Evolutionary conservation across 2,888 invertebrate genomes (phyloP).

Genomic region (Pseudoips prasinana): DNA sequence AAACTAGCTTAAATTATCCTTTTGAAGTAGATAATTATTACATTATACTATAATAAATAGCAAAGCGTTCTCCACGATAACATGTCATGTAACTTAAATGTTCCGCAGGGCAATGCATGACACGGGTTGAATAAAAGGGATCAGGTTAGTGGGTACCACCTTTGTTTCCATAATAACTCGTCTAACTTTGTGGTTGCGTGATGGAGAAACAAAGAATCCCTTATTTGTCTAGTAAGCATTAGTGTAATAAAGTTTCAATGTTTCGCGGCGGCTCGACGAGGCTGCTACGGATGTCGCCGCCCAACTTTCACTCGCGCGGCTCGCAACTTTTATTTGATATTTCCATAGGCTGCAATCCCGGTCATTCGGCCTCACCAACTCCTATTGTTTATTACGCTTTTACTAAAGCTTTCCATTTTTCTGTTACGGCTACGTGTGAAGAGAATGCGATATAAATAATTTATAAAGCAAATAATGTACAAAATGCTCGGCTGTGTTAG

Average conservation of each 20-base stretch:
- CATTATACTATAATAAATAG: no score
- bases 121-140: slow-evolving; percentile 30
- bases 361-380: slow-evolving; percentile 3
- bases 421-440: no score
- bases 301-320: slow-evolving; percentile 30
- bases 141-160: slow-evolving; percentile 29
- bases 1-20: no score
- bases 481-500: slow-evolving; percentile 41
- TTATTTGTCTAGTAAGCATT: slow-evolving; percentile 49
- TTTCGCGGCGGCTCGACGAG: slow-evolving; percentile 25
- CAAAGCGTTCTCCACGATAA: slow-evolving; percentile 14
- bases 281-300: slow-evolving; percentile 43
- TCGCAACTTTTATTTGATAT: slow-evolving; percentile 38
- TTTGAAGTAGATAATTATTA: no score
- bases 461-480: no score
- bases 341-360: slow-evolving; percentile 23
- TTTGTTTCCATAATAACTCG: slow-evolving; percentile 37
- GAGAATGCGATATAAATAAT: no score
- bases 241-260: slow-evolving; percentile 35
- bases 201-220: slow-evolving; percentile 46
- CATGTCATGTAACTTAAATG: slow-evolving; percentile 22
- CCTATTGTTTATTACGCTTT: slow-evolving; percentile 12
- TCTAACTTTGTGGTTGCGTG: slow-evolving; percentile 49
- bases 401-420: slow-evolving; percentile 1
- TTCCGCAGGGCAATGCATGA: slow-evolving; percentile 24